phyloP scores from a whole-genome alignment of 2,797 vertebrate genomes.

The Fringilla coelebs region DNA sequence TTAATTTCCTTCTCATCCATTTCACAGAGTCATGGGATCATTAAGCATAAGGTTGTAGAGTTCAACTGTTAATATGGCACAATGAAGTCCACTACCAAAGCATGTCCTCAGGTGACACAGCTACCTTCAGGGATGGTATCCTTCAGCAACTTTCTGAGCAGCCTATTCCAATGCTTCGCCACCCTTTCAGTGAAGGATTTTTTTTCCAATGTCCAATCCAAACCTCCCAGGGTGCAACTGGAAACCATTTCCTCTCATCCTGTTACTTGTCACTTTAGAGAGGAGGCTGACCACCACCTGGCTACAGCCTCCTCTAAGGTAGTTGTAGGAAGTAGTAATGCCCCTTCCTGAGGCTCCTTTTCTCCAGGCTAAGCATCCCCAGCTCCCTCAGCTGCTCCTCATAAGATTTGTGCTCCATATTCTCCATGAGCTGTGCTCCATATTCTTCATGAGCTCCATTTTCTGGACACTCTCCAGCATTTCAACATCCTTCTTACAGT shows the following conservation, averaged over 20 bases:
- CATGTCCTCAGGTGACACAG: neutral
- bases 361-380: neutral
- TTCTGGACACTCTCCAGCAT: too few relatives aligned
- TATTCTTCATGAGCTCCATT: neutral
- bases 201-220: neutral
- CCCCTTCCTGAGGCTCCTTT: neutral
- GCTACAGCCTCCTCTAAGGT: neutral
- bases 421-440: neutral
- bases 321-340: neutral
- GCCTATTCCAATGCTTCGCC: neutral
- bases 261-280: neutral
- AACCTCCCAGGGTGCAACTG: neutral
- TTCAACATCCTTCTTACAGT: neutral
- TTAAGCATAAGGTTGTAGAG: neutral
- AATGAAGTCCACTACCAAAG: neutral
- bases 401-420: neutral
- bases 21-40: neutral
- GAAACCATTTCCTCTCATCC: neutral
- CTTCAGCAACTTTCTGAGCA: neutral
- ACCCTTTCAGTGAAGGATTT: neutral
- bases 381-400: neutral
- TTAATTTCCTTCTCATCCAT: neutral
- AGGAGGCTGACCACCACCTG: neutral
- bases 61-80: neutral
- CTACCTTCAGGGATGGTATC: neutral